These are phyloP conservation scores for Entomobrya multifasciata DNA, from an alignment of 2,888 invertebrate genomes.

Conservation along the genomic window DNA sequence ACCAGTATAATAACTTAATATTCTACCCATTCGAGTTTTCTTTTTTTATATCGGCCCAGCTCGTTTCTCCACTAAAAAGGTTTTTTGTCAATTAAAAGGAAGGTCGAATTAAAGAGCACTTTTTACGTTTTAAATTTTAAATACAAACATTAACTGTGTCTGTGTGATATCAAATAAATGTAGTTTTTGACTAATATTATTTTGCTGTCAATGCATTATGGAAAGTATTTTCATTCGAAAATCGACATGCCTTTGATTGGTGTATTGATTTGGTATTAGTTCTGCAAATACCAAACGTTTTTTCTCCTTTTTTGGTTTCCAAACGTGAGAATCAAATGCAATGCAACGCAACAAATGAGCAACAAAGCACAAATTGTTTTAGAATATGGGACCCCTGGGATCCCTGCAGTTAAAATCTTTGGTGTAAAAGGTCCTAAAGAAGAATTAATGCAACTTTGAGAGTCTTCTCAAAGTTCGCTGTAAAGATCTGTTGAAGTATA, in stretches of 20 bases:
- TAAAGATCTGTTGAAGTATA: not conserved
- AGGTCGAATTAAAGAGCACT: slow-evolving; percentile 18
- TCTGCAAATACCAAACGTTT: not conserved
- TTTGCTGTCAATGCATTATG: not conserved
- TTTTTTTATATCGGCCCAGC: not conserved
- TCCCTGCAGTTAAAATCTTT: slow-evolving; percentile 8
- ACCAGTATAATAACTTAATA: not conserved
- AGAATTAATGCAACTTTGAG: not conserved
- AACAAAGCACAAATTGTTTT: not conserved
- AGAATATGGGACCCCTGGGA: slow-evolving; percentile 52
- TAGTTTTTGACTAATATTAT: too few species aligned
- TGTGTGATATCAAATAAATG: too few species aligned
- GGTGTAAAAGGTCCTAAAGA: slow-evolving; percentile 24
- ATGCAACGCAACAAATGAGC: slow-evolving; percentile 59
- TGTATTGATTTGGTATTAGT: too few species aligned
- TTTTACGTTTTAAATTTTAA: too few species aligned
- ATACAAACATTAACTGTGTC: too few species aligned
- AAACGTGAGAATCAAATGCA: not conserved
- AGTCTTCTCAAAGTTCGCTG: not conserved
- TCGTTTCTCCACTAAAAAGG: too few species aligned
- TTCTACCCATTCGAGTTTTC: not conserved
- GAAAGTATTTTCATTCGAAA: too few species aligned
- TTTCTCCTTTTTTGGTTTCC: not conserved
- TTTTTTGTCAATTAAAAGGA: slow-evolving; percentile 4
- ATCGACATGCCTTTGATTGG: too few species aligned